Evolutionary conservation across 2,888 invertebrate genomes (phyloP).

Genomic region (Miltochrista miniata): DNA sequence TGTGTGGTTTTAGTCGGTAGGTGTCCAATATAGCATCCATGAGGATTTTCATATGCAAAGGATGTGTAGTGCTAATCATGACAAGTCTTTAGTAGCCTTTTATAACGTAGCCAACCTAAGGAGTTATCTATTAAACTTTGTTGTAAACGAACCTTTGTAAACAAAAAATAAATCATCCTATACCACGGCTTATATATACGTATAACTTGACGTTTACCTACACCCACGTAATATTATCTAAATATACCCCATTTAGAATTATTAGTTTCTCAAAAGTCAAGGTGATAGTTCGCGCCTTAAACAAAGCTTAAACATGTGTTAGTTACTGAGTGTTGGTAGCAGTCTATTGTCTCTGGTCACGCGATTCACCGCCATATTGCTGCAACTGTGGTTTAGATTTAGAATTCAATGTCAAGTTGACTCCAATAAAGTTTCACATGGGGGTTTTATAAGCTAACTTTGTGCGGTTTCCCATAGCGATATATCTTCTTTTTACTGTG

Average conservation of each 20-base stretch:
- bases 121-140: too few relatives aligned
- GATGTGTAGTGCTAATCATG: too few relatives aligned
- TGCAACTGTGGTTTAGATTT: conserved; percentile 12
- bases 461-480: neutral
- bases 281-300: conserved; percentile 31
- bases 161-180: too few relatives aligned
- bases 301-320: conserved; percentile 18
- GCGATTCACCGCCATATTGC: conserved; percentile 16
- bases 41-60: too few relatives aligned
- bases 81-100: too few relatives aligned
- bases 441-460: conserved; percentile 1
- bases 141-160: neutral
- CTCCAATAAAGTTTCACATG: conserved; percentile 9
- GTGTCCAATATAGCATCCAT: too few relatives aligned
- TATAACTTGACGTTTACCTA: too few relatives aligned
- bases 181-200: too few relatives aligned
- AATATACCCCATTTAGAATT: conserved; percentile 4
- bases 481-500: neutral
- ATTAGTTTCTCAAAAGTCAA: conserved; percentile 27
- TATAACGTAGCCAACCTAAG: too few relatives aligned
- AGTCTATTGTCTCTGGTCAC: conserved; percentile 29
- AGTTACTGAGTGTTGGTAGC: neutral
- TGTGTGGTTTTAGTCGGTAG: too few relatives aligned
- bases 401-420: conserved; percentile 27
- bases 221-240: neutral